phyloP scores from a whole-genome alignment of 2,888 invertebrate genomes.

The Perizoma flavofasciatum region DNA sequence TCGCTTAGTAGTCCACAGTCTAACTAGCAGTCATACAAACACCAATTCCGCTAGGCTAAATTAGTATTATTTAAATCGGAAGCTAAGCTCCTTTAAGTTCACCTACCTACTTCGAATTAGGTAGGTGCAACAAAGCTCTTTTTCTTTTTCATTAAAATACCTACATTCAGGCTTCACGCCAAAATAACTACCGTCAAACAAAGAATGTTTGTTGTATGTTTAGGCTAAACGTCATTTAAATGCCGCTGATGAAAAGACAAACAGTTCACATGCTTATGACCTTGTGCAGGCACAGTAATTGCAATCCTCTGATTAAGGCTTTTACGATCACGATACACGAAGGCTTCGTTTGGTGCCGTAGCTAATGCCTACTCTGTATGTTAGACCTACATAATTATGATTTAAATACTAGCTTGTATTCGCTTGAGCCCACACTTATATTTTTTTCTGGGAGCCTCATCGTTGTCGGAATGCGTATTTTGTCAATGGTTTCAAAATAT shows the following conservation, averaged over 20 bases:
- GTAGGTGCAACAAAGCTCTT: no score
- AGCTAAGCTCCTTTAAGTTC: no score
- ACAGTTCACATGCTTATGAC: conserved; percentile 6
- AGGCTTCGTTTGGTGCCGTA: conserved; percentile 41
- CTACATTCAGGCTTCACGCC: conserved; percentile 11
- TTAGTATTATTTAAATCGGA: no score
- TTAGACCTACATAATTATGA: conserved; percentile 42
- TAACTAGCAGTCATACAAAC: no score
- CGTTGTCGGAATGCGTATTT: no score
- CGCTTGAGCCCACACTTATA: conserved; percentile 2
- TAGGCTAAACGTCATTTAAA: conserved; percentile 42
- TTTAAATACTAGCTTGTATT: conserved; percentile 32
- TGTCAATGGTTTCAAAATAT: no score
- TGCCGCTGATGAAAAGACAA: conserved; percentile 19
- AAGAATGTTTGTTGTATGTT: conserved; percentile 37
- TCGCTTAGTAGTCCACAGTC: neutral
- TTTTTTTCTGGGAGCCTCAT: no score
- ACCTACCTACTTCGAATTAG: no score
- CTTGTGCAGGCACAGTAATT: conserved; percentile 55
- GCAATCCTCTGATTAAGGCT: conserved; percentile 59
- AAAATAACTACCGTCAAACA: conserved; percentile 24
- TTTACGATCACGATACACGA: conserved; percentile 55
- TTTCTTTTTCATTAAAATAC: no score
- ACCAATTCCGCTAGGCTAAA: no score
- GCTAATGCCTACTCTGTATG: conserved; percentile 40